Evolutionary conservation across 2,797 vertebrate genomes (phyloP), one percentile per base, ranked within the genome.

Genomic region (Thalassophryne amazonica): DNA sequence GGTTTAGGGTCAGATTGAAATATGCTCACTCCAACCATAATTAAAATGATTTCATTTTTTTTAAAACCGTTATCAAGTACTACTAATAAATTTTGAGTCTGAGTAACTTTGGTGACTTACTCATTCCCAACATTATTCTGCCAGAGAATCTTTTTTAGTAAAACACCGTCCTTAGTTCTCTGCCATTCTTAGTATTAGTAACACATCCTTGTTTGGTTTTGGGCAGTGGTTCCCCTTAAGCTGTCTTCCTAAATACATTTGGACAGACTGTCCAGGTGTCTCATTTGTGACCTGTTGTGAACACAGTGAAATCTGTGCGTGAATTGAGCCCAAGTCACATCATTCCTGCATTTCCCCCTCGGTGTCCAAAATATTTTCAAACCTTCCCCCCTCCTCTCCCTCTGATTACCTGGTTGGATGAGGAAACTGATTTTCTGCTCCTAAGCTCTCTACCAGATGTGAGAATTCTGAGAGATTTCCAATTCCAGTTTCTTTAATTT

Each of bases 401-500:
- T 76, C 69, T 81, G 65, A 83, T 83, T 83, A 82, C 70, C 67
- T 83, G 67, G 54, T 72, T 70, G 36, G 63, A 69, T 33, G 33
- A 31, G 50, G 47, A 61, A 61, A 51, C 23, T 46, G 28, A 21
- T 32, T 75, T 71, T 70, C 55, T 59, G 12, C 49, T 72, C 49
- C 42, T 50, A 67, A 79, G 56, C 60, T 41, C 76, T 82, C 38
- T 64, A 66, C 71, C 77, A 86, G 75, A 85, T 86, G 81, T 84
- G 69, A 67, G 62, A 66, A 70, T 76, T 78, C 73, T 56, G 54
- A 76, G 48, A 76, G 40, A 69, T 78, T 78, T 85, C 76, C 74
- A 76, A 67, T 78, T 62, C 71, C 69, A 69, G 60, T 83, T 81
- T 79, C 61, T 75, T 51, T 81, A 78, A 85, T 78, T 88, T 78